A percentile compares a stretch with the other conserved stretches of the same genome.
phyloP scores from a whole-genome alignment of 2,888 invertebrate genomes.

The Xanthorhoe spadicearia region DNA sequence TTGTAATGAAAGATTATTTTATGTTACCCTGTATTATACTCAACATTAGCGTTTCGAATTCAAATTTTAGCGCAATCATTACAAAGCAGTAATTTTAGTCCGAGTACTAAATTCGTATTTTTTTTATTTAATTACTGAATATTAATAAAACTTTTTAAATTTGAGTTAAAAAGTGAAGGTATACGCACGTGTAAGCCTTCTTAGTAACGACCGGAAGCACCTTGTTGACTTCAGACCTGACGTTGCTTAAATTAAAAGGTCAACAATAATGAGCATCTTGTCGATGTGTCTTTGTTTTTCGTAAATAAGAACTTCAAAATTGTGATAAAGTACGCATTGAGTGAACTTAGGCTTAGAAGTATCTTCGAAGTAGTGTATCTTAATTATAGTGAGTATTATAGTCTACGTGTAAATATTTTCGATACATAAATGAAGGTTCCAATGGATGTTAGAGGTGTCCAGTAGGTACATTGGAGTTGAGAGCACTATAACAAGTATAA shows the following conservation, averaged over 20 bases:
- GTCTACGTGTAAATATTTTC: neutral
- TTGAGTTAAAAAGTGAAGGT: neutral
- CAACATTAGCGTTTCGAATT: too few relatives aligned
- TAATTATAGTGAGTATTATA: neutral
- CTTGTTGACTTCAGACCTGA: conserved; percentile 15
- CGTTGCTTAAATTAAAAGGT: conserved; percentile 17
- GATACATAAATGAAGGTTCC: neutral
- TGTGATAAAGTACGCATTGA: neutral
- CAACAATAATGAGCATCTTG: conserved; percentile 13
- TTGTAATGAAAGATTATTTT: too few relatives aligned
- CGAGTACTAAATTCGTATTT: too few relatives aligned
- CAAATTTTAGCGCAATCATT: neutral
- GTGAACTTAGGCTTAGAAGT: neutral
- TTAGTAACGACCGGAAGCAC: conserved; percentile 13
- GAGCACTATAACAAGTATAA: conserved; percentile 12
- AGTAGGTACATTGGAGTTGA: conserved; percentile 2
- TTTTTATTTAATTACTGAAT: too few relatives aligned
- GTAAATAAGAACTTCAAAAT: neutral
- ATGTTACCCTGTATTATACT: too few relatives aligned
- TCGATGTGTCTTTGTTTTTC: neutral
- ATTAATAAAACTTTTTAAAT: too few relatives aligned
- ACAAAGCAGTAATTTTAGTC: too few relatives aligned
- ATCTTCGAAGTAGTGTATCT: neutral
- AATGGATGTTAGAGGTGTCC: neutral
- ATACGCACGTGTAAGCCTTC: conserved; percentile 3